Percentiles rank a stretch among this genome's conserved stretches.
phyloP scores from a whole-genome alignment of 1,140 invertebrate species.

The Drosophila littoralis region DNA sequence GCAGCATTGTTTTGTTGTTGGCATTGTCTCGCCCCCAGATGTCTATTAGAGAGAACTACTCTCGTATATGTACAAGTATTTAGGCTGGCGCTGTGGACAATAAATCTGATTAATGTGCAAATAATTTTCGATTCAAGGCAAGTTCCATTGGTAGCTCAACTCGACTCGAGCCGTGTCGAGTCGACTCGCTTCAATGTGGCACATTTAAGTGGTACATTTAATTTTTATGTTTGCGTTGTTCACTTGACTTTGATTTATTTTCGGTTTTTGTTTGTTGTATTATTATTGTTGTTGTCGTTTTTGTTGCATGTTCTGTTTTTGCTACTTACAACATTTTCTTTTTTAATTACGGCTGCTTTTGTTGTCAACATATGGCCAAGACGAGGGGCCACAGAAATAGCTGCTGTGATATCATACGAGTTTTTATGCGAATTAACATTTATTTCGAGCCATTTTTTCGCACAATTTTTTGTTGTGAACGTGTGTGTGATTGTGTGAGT shows the following conservation, averaged over 20 bases:
- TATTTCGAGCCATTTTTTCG: constrained; percentile 35
- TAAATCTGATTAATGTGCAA: constrained; percentile 68
- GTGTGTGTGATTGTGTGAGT: constrained; percentile 8
- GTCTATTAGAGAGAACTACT: constrained; percentile 34
- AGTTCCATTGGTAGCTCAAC: constrained; percentile 28
- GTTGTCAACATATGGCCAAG: constrained; percentile 51
- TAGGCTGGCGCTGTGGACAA: constrained; percentile 44
- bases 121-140: constrained; percentile 62
- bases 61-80: constrained; percentile 27
- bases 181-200: constrained; percentile 16
- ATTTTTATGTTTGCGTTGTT: constrained; percentile 65
- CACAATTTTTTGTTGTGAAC: constrained; percentile 16
- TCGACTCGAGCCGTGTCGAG: background rate
- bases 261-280: constrained; percentile 38
- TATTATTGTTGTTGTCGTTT: constrained; percentile 1
- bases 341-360: constrained; percentile 44
- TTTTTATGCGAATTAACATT: constrained; percentile 27
- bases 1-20: constrained; percentile 23
- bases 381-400: background rate
- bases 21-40: constrained; percentile 47
- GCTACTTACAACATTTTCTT: constrained; percentile 33
- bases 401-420: constrained; percentile 1
- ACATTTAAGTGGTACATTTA: constrained; percentile 68
- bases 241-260: constrained; percentile 76
- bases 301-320: constrained; percentile 14